Conservation (phyloP, 2,888 invertebrate genomes). For the Drosophila nr. fundita region DNA sequence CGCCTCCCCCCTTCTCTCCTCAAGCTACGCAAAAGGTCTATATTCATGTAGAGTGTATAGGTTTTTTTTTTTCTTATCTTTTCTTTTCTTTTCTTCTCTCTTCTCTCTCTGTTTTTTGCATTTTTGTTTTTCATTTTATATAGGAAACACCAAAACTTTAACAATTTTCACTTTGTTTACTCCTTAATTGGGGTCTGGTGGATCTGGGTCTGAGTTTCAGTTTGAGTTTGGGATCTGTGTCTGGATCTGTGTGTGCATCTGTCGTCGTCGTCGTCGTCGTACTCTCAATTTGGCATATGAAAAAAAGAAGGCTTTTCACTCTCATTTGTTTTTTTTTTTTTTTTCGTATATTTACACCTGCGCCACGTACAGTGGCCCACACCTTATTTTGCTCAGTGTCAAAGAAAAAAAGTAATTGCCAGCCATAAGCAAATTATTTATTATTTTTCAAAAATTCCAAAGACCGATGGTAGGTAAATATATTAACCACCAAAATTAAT, state of each 20-base stretch:
- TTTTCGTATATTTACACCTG: slow-evolving; percentile 2
- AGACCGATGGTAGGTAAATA: too few species aligned
- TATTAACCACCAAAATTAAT: too few species aligned
- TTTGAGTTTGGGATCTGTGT: slow-evolving; percentile 6
- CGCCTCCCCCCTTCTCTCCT: slow-evolving; percentile 15
- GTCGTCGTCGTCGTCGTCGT: slow-evolving; percentile 5
- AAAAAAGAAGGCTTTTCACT: neutral
- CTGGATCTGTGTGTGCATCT: slow-evolving; percentile 20
- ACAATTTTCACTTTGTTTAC: slow-evolving; percentile 49
- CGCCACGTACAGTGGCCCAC: too few species aligned
- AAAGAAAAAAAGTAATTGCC: too few species aligned
- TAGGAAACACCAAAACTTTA: slow-evolving; percentile 51
- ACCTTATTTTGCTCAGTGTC: too few species aligned
- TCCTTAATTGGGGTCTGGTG: slow-evolving; percentile 29
- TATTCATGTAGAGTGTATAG: slow-evolving; percentile 28
- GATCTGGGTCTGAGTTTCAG: slow-evolving; percentile 24
- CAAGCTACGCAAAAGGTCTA: slow-evolving; percentile 32
- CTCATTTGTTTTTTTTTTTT: neutral
- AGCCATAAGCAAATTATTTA: too few species aligned
- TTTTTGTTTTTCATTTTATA: slow-evolving; percentile 10
- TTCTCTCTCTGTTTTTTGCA: neutral
- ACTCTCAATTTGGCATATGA: slow-evolving; percentile 22
- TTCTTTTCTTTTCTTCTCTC: neutral
- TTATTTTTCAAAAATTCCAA: too few species aligned
- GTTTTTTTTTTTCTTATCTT: neutral